Evolutionary conservation across 2,797 vertebrate species (phyloP), one percentile per base, ranked within the genome.

Genomic region (Tauraco hartlaubi): DNA sequence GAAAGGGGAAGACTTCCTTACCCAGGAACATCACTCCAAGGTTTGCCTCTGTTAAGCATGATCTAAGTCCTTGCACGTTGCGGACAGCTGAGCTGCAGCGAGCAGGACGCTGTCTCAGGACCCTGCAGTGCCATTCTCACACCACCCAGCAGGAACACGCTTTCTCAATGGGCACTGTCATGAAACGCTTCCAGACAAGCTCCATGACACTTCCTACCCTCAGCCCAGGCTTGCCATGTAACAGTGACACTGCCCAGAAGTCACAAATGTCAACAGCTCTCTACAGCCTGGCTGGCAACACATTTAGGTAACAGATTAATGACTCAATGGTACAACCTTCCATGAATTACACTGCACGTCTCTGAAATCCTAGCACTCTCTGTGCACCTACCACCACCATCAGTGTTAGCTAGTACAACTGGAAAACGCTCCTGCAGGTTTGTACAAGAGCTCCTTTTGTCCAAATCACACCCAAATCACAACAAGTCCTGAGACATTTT

Each of bases 241-340:
- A 54, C 55, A 77, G 64, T 26, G 72, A 92, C 75, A 29, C 23
- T 81, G 69, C 43, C 56, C 73, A 77, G 54, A 66, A 72, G 79
- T 54, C 92, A 95, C 54, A 85, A 23, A 64, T 78, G 54, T 83
- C 90, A 95, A 43, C 90, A 94, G 82, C 62, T 66, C 49, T 64
- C 66, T 58, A 31, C 11, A 72, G 85, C 35, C 62, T 43, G 44
- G 28, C 35, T 76, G 72, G 59, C 39, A 67, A 64, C 48, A 41
- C 63, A 33, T 71, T 73, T 67, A 66, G 46, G n/a, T 26, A 72
- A 68, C 0, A 81, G 94, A 96, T 78, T 81, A 86, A 88, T 84
- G 79, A 80, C 73, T 80, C 44, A 22, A 2, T 13, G 31, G 62
- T 43, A 72, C 54, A 75, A 33, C 29, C 29, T 55, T 78, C 51